A percentile compares a stretch with the other conserved stretches of the same genome.
Evolutionary conservation across 2,113 vertebrate genomes (phyloP).

Genomic region (Pheucticus melanocephalus): DNA sequence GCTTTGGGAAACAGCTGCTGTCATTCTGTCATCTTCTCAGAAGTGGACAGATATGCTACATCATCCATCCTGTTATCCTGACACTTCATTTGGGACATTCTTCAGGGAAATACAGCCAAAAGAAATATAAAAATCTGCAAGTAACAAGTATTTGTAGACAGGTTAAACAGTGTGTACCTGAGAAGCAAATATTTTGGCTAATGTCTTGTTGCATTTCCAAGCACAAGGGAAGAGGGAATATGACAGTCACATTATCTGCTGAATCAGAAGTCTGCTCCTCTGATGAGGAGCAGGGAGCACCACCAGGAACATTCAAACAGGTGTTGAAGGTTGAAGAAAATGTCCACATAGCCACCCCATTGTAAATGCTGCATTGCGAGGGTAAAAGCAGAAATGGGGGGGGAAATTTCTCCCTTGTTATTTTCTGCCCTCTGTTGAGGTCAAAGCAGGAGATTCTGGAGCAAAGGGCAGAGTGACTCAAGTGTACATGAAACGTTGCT

Average conservation of each 20-base stretch:
- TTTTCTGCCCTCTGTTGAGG: background rate
- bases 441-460: background rate
- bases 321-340: background rate
- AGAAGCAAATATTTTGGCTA: background rate
- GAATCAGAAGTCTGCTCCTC: background rate
- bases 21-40: background rate
- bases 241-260: background rate
- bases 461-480: slow-evolving; percentile 11
- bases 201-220: background rate
- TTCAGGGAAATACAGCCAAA: background rate
- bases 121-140: background rate
- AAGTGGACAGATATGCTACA: background rate
- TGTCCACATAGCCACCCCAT: background rate
- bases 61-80: background rate
- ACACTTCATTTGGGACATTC: background rate
- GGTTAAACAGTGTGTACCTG: background rate
- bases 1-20: background rate
- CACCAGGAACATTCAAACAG: background rate
- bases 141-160: background rate
- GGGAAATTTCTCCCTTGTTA: background rate
- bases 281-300: background rate
- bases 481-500: background rate
- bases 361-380: background rate
- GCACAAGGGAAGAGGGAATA: background rate
- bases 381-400: background rate